phyloP scores from a whole-genome alignment of 2,888 invertebrate genomes.

The Hoplodrina blanda region DNA sequence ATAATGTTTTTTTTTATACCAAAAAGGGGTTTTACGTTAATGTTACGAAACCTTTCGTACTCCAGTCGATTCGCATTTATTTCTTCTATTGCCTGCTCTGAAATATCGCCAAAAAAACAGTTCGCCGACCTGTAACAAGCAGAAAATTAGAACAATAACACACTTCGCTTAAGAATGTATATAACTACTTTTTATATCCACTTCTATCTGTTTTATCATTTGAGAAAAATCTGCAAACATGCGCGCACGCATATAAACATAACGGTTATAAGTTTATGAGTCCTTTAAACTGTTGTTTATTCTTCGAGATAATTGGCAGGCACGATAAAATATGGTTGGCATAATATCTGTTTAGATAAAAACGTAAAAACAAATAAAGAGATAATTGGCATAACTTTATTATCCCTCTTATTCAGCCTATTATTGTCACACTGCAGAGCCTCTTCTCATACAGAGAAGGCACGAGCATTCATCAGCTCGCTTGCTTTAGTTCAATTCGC shows the following conservation, averaged over 20 bases:
- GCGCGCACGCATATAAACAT: constrained; percentile 17
- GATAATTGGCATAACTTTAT: constrained; percentile 1
- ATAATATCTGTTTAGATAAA: too few relatives aligned
- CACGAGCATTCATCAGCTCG: too few relatives aligned
- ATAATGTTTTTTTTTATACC: too few relatives aligned
- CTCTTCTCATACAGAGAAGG: too few relatives aligned
- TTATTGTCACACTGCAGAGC: too few relatives aligned
- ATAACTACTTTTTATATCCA: constrained; percentile 6
- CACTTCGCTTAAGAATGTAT: neutral
- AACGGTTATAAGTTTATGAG: constrained; percentile 40
- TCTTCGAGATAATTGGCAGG: constrained; percentile 2
- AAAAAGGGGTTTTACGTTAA: too few relatives aligned
- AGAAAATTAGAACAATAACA: constrained; percentile 1
- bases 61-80: too few relatives aligned
- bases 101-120: neutral
- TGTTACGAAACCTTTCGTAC: too few relatives aligned
- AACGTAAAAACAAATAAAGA: neutral
- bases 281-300: constrained; percentile 15
- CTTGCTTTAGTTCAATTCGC: too few relatives aligned
- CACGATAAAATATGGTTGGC: too few relatives aligned
- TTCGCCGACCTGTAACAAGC: neutral
- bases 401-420: neutral
- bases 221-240: constrained; percentile 40
- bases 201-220: constrained; percentile 24
- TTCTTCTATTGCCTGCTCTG: too few relatives aligned